phyloP scores from a whole-genome alignment of 2,113 vertebrate species.

The Zootoca vivipara region DNA sequence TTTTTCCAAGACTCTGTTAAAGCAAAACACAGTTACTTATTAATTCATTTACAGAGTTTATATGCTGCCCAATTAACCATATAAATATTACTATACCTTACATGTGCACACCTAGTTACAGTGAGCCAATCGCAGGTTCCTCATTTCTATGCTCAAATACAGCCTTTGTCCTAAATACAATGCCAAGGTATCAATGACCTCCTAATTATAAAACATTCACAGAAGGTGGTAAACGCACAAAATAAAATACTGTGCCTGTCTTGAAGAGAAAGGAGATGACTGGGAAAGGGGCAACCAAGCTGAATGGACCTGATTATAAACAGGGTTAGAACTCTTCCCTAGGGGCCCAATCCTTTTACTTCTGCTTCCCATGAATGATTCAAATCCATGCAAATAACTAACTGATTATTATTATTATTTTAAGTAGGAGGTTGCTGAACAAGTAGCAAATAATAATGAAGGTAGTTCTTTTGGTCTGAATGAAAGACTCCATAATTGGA shows the following conservation, averaged over 20 bases:
- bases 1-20: constrained; percentile 59
- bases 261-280: neutral
- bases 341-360: neutral
- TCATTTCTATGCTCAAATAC: neutral
- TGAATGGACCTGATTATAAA: neutral
- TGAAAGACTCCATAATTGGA: too few relatives aligned
- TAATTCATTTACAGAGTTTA: neutral
- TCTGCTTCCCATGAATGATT: neutral
- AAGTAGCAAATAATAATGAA: neutral
- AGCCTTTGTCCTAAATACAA: constrained; percentile 1
- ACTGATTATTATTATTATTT: neutral
- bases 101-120: neutral
- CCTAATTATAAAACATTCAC: neutral
- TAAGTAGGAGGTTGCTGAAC: neutral
- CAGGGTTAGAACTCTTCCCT: neutral
- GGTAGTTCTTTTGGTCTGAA: too few relatives aligned
- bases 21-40: constrained; percentile 44
- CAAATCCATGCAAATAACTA: neutral
- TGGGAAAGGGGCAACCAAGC: neutral
- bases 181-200: neutral
- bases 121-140: neutral
- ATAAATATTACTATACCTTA: neutral
- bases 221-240: neutral
- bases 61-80: neutral
- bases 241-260: neutral